Conservation (phyloP, 2,113 vertebrate species). For the Herpailurus yagouaroundi region DNA sequence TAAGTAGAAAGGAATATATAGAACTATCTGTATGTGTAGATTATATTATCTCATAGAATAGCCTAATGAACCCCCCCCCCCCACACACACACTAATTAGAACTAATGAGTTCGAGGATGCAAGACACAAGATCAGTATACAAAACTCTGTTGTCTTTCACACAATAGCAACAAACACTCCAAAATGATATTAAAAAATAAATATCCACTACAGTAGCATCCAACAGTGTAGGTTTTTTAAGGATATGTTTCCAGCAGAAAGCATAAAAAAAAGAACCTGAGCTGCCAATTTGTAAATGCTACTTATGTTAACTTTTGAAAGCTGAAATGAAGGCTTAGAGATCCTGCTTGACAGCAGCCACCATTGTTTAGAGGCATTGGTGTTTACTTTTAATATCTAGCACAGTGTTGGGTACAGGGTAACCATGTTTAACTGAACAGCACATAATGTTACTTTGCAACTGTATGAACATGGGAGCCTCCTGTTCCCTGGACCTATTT, state of each 20-base stretch:
- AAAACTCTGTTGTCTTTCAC: neutral
- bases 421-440: neutral
- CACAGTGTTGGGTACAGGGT: neutral
- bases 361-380: neutral
- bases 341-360: neutral
- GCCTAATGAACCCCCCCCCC: neutral
- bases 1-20: conserved; percentile 5
- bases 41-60: neutral
- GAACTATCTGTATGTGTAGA: neutral
- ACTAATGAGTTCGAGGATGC: neutral
- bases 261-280: neutral
- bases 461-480: neutral
- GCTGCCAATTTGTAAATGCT: neutral
- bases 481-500: neutral
- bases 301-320: neutral
- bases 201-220: neutral
- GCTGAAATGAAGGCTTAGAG: neutral
- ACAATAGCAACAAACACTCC: neutral
- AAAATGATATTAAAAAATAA: neutral
- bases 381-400: neutral
- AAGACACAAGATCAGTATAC: neutral
- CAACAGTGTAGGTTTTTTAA: neutral
- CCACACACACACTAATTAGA: neutral
- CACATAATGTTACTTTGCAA: neutral
- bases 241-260: neutral